A percentile compares a stretch with the other conserved stretches of the same genome.
Conservation (phyloP, 2,888 invertebrate genomes). For the Serripes groenlandicus region DNA sequence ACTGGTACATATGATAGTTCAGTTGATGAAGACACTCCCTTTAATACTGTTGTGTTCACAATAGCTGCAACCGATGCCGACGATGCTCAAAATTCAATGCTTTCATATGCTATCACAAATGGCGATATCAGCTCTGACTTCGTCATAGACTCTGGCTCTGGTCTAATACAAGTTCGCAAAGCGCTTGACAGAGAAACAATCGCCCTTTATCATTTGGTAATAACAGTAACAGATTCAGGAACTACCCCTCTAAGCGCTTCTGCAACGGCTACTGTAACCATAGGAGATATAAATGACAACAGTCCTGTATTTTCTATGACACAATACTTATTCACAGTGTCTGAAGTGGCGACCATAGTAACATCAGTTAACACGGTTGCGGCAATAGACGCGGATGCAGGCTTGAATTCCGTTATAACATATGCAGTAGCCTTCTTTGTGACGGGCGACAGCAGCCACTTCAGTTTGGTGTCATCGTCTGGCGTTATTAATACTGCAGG, state of each 20-base stretch:
- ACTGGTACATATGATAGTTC: constrained; percentile 64
- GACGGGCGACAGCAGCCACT: constrained; percentile 66
- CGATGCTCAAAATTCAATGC: constrained; percentile 66
- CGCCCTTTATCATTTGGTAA: constrained; percentile 67
- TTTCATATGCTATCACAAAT: constrained; percentile 31
- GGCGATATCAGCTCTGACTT: constrained; percentile 76
- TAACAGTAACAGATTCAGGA: constrained; percentile 71
- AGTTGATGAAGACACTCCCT: neutral
- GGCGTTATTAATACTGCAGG: constrained; percentile 67
- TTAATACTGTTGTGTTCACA: constrained; percentile 4
- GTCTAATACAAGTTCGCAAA: constrained; percentile 72
- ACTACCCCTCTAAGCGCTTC: constrained; percentile 56
- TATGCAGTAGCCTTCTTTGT: constrained; percentile 66
- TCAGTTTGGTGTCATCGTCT: constrained; percentile 60
- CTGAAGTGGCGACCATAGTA: constrained; percentile 73
- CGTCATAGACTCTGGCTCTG: constrained; percentile 69
- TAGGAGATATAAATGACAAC: constrained; percentile 80
- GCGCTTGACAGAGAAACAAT: constrained; percentile 79
- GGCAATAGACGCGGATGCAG: constrained; percentile 76
- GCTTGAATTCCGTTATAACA: constrained; percentile 68
- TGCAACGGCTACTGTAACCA: constrained; percentile 71
- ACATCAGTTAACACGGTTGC: constrained; percentile 67
- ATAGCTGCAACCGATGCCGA: constrained; percentile 69
- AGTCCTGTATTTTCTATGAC: constrained; percentile 70
- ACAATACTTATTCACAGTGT: constrained; percentile 70